Evolutionary conservation across 2,797 vertebrate species (phyloP).

Genomic region (Gallirallus australis): DNA sequence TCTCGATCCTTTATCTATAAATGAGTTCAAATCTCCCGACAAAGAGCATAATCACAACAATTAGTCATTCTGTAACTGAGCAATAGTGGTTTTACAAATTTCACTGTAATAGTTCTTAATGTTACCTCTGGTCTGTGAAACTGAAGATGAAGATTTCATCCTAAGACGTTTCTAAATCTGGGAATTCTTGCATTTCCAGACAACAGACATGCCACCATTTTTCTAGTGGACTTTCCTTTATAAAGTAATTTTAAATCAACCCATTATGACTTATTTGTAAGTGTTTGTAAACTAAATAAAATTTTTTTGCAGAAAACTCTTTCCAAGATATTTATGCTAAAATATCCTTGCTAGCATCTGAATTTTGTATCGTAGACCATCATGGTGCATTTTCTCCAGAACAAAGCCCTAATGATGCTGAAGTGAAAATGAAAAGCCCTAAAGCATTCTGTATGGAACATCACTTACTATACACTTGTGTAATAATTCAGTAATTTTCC

Average conservation of each 20-base stretch:
- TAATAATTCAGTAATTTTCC: conserved; percentile 13
- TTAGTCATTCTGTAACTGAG: neutral
- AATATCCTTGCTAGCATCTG: neutral
- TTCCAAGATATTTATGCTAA: neutral
- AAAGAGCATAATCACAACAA: conserved; percentile 21
- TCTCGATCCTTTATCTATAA: conserved; percentile 22
- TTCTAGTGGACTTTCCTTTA: neutral
- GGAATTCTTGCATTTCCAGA: neutral
- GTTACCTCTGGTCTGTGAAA: neutral
- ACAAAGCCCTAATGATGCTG: neutral
- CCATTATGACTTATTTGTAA: neutral
- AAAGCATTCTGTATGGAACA: neutral
- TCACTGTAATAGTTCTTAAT: neutral
- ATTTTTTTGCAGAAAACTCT: neutral
- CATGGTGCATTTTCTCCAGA: neutral
- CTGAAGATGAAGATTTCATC: neutral
- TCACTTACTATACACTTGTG: neutral
- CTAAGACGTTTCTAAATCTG: neutral
- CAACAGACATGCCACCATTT: neutral
- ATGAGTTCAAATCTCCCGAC: conserved; percentile 40
- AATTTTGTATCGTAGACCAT: neutral
- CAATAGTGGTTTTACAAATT: neutral
- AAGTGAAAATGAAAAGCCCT: conserved; percentile 15
- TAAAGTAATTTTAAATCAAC: neutral
- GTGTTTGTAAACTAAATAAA: neutral